Conservation (phyloP, 1,140 invertebrate species). For the Paraescarpia echinospica region DNA sequence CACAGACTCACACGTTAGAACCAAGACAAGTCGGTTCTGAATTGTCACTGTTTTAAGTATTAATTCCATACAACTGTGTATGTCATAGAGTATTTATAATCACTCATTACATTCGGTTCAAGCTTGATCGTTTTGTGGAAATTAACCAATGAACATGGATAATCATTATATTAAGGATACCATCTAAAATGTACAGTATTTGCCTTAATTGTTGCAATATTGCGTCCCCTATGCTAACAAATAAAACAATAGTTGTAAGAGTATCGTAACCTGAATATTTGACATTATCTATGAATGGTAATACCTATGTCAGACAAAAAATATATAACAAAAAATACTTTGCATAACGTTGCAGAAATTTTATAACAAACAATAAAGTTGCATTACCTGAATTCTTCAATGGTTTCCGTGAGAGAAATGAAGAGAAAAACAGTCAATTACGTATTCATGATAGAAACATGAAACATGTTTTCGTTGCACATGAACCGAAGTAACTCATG, state of each 20-base stretch:
- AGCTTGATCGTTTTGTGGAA: no score
- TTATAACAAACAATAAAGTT: no score
- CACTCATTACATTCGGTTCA: neutral
- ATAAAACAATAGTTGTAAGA: no score
- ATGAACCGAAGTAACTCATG: neutral
- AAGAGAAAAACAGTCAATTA: neutral
- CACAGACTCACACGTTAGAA: no score
- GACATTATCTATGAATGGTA: no score
- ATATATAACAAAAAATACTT: no score
- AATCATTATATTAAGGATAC: neutral
- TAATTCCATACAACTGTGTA: neutral
- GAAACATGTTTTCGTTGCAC: neutral
- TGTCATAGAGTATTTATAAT: neutral
- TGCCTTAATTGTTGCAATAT: no score
- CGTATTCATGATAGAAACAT: neutral
- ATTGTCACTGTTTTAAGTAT: neutral
- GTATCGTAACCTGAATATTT: no score
- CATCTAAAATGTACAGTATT: neutral
- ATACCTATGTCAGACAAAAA: no score
- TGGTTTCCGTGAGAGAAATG: neutral
- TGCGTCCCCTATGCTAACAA: neutral
- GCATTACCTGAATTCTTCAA: neutral
- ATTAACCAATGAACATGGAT: no score
- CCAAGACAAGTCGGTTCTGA: neutral
- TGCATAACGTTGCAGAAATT: no score